Base-by-base conservation (phyloP, 2,797 vertebrate species). In the Pangasius larnaudii region DNA sequence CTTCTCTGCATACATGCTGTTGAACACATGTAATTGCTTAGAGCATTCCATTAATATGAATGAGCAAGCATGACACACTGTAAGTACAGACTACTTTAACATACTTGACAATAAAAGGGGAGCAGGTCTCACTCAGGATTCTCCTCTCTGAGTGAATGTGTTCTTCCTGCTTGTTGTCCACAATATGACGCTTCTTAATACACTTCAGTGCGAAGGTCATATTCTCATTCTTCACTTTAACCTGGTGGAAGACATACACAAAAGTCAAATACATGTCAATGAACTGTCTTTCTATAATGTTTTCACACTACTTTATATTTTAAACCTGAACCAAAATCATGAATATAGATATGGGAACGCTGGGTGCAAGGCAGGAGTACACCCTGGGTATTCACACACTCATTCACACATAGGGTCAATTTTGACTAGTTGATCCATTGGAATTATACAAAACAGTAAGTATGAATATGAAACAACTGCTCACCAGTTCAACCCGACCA, bases 401-500 rank as follows among this genome's bases (percentile, higher is more conserved):
- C 49, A 77, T 78, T 30, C 16, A 8, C 46, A 79, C 30, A 18
- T 22, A 11, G n/a, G 72, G 24, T 75, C 11, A 49, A 2, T 30
- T 78, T 59, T 3, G 51, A 10, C n/a, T 56, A 27, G n/a, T 33
- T 78, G 9, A 79, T 58, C 30, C 30, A 58, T 4, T 79, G 19
- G 19, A 58, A 79, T 14, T 36, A 36, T 36, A 5, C 10, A 5
- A 77, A 77, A 53, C 6, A 13, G 18, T 59, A 10, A 24, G 30
- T 39, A 24, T 11, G 19, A 13, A 58, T 80, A 67, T 22, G 11
- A 67, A 67, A 49, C 27, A 49, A 59, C 1, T 61, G 87, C 97
- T 97, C 95, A 99, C 98, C 96, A 99, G 96, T 91, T 99, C 97
- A 74, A 99, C 98, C 92, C 98, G 96, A 90, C 98, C 98, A 86